These are phyloP conservation scores for Xestia sexstrigata DNA, from an alignment of 2,888 invertebrate species.

Conservation along the genomic window DNA sequence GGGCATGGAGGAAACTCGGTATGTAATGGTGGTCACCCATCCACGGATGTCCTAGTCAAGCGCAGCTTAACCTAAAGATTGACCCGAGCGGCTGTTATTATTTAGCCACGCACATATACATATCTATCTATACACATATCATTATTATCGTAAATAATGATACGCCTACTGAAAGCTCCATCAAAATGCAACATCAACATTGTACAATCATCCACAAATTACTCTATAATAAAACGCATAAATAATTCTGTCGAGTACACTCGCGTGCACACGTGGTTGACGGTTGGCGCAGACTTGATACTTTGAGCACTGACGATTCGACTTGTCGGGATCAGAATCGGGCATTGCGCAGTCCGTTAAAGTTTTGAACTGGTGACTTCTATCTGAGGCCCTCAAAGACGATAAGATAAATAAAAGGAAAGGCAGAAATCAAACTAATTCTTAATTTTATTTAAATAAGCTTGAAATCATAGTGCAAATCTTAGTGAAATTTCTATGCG, in stretches of 20 bases:
- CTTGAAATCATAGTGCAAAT: neutral
- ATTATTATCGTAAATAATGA: conserved; percentile 37
- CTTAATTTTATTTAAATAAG: neutral
- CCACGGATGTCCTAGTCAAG: neutral
- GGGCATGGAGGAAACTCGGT: neutral
- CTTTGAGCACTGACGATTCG: neutral
- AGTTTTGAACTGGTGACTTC: neutral
- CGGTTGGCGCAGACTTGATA: conserved; percentile 3
- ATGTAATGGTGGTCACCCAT: neutral
- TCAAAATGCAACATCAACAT: conserved; percentile 34
- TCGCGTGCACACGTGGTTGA: conserved; percentile 31
- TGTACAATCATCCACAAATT: conserved; percentile 57
- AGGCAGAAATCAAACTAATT: neutral
- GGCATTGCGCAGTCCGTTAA: neutral
- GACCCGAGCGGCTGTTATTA: neutral
- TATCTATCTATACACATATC: neutral
- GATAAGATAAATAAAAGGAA: neutral
- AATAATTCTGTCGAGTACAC: conserved; percentile 59
- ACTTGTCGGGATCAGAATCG: neutral
- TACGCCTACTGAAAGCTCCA: conserved; percentile 38
- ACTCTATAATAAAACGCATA: conserved; percentile 60
- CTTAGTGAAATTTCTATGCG: neutral
- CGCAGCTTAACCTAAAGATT: neutral
- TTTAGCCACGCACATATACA: neutral
- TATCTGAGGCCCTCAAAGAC: neutral